Base-by-base conservation (phyloP, 1,140 invertebrate genomes). In the Nilaparvata lugens region DNA sequence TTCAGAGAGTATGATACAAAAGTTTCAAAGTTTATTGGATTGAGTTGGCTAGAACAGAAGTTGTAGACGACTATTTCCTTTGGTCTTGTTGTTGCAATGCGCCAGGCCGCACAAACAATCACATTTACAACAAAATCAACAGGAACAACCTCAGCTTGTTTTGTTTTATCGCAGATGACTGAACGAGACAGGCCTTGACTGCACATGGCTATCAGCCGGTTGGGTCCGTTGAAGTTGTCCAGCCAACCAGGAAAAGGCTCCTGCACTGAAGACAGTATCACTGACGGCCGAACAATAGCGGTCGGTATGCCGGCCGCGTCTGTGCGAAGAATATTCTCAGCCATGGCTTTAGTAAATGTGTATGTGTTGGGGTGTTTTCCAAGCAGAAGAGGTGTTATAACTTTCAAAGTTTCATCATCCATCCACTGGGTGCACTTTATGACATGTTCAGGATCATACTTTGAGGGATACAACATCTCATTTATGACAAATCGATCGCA, bases 201-300 rank as follows among this genome's bases (percentile, higher is more conserved):
- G 62, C 89, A 87, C 72, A 91, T 88, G 81, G 88, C 87, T 70
- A 91, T 82, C 24, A 91, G 83, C 18, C 83, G 89, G 80, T 78
- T 86, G 16, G 87, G 81, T 43, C 94, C 95, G 72, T 88, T 92
- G n/a, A 91, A 79, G 68, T 96, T 97, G 72, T 98, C 95, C 53
- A 96, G 88, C 95, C 95, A 98, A 0, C 94, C 93, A 0, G 87
- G 86, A 69, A 80, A 85, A 0, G 89, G 89, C 70, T 92, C 88
- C 61, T 81, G 79, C 68, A 81, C 80, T 0, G 88, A 83, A 0
- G 84, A 86, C 4, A 86, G 88, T 1, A 92, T 85, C 67, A 97
- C 97, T 1, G 93, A 96, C 0, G 95, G 95, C 64, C 95, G 75
- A 0, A 97, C 86, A 63, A 98, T 94, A n/a, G 90, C 88, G 4